phyloP scores from a whole-genome alignment of 1,140 invertebrate species.

The Lanistes nyassanus region DNA sequence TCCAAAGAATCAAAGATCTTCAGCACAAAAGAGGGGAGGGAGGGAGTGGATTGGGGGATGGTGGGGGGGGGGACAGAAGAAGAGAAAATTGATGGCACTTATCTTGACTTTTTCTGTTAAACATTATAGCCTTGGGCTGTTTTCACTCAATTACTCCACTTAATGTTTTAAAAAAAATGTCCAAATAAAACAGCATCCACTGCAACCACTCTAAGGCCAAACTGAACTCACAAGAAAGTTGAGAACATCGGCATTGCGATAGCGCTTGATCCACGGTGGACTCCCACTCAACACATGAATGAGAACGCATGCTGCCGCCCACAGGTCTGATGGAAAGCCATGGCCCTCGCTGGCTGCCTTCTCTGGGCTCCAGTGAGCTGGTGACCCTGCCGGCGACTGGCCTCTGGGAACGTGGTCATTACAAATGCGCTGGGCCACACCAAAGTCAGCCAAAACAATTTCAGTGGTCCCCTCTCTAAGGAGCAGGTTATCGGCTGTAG shows the following conservation, averaged over 20 bases:
- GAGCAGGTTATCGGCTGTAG: conserved; percentile 59
- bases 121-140: no score
- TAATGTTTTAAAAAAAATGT: not conserved
- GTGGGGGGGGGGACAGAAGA: no score
- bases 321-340: conserved; percentile 56
- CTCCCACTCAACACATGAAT: conserved; percentile 57
- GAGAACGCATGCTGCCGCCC: conserved; percentile 56
- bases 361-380: conserved; percentile 59
- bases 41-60: no score
- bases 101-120: no score
- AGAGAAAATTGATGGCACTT: no score
- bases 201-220: not conserved
- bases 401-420: conserved; percentile 28
- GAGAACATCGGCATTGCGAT: conserved; percentile 34
- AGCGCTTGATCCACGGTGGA: conserved; percentile 55
- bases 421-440: conserved; percentile 39
- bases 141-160: no score
- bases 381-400: conserved; percentile 45
- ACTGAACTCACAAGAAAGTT: conserved; percentile 52
- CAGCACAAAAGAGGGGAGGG: not conserved
- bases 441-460: conserved; percentile 56
- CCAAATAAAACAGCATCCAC: not conserved
- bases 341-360: conserved; percentile 55
- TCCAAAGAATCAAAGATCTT: not conserved
- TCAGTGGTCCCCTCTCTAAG: conserved; percentile 35